Evolutionary conservation across 2,888 invertebrate species (phyloP).

Genomic region (Adelognathus sp.): DNA sequence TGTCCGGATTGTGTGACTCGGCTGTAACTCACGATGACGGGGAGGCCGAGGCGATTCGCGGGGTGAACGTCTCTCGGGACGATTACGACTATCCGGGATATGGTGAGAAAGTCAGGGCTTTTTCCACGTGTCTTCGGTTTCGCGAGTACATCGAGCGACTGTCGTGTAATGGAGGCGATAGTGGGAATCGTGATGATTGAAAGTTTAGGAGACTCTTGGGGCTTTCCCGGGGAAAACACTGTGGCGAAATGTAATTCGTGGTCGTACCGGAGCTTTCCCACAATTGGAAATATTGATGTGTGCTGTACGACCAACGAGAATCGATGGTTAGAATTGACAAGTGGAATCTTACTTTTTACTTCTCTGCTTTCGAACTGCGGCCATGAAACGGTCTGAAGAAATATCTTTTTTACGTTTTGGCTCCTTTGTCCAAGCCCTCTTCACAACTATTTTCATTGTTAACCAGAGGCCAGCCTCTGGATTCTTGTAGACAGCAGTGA

Average conservation of each 20-base stretch:
- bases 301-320: too few species aligned
- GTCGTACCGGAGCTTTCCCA: slow-evolving; percentile 9
- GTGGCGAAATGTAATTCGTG: slow-evolving; percentile 16
- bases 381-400: too few species aligned
- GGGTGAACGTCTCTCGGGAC: slow-evolving; percentile 46
- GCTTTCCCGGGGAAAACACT: slow-evolving; percentile 18
- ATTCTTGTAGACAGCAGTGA: too few species aligned
- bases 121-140: slow-evolving; percentile 58
- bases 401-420: too few species aligned
- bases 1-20: slow-evolving; percentile 14
- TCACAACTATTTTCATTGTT: too few species aligned
- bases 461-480: too few species aligned
- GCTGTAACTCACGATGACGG: slow-evolving; percentile 5
- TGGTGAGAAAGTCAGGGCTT: slow-evolving; percentile 45
- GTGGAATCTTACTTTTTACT: too few species aligned
- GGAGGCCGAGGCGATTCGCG: slow-evolving; percentile 1
- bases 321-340: too few species aligned
- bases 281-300: too few species aligned
- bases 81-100: slow-evolving; percentile 48
- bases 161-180: background rate
- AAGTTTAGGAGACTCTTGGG: slow-evolving; percentile 55
- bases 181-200: slow-evolving; percentile 53
- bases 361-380: too few species aligned
- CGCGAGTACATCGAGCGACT: background rate
- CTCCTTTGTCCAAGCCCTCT: too few species aligned